Conservation (phyloP, 2,797 vertebrate genomes). For the Chiroxiphia lanceolata region DNA sequence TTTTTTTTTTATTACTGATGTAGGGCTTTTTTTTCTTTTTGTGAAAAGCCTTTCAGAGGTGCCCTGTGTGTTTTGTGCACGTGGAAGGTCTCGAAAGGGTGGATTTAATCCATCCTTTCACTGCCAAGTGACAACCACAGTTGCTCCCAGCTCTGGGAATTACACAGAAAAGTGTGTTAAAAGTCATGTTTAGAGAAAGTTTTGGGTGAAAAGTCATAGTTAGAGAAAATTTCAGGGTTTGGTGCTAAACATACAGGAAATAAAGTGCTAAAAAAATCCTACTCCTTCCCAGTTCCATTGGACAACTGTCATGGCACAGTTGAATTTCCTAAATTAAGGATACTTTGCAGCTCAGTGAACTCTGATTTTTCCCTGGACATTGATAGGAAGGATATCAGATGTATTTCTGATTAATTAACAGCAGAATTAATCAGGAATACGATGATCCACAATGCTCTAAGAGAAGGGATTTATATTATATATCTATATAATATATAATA, state of each 20-base stretch:
- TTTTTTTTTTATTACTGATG: neutral
- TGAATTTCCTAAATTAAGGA: neutral
- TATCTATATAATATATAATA: too few relatives aligned
- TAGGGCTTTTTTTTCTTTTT: neutral
- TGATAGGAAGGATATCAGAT: neutral
- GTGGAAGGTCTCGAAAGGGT: neutral
- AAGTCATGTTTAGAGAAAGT: neutral
- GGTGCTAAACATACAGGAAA: rapidly evolving
- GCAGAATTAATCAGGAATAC: neutral
- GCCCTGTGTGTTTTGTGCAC: rapidly evolving
- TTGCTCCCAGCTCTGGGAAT: neutral
- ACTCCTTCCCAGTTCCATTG: neutral
- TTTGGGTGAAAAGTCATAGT: neutral
- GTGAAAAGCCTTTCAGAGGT: neutral
- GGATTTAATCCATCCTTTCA: neutral
- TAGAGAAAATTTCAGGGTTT: neutral
- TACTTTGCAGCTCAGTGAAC: neutral
- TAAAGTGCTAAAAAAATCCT: neutral
- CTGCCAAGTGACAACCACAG: neutral
- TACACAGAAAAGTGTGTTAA: neutral
- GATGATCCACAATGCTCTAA: neutral
- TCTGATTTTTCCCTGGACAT: neutral
- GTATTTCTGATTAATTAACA: neutral
- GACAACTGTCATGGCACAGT: neutral
- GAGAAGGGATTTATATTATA: rapidly evolving